phyloP scores from a whole-genome alignment of 2,888 invertebrate species.

The Pyrrhosoma nymphula region DNA sequence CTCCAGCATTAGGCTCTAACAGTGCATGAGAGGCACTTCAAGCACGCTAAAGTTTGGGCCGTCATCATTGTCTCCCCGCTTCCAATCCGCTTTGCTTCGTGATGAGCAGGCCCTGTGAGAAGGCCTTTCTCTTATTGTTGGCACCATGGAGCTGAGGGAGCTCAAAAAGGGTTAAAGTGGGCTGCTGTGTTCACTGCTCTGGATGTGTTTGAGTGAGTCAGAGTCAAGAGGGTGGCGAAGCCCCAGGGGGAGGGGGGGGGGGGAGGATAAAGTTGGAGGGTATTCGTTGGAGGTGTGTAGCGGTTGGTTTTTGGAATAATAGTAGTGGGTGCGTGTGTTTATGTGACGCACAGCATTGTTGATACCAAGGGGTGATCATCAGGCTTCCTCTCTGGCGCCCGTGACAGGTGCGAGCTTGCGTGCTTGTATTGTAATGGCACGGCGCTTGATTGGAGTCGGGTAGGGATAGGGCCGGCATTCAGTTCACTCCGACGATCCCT shows the following conservation, averaged over 20 bases:
- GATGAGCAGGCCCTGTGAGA: too few species aligned
- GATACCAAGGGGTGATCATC: background rate
- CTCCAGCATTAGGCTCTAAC: background rate
- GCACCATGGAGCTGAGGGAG: background rate
- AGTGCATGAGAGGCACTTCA: background rate
- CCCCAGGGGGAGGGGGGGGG: too few species aligned
- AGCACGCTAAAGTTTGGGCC: background rate
- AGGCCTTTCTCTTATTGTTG: background rate
- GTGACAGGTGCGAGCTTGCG: conserved; percentile 32
- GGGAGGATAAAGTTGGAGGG: background rate
- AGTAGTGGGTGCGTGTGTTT: background rate
- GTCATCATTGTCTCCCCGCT: background rate
- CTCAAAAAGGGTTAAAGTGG: background rate
- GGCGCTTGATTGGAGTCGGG: background rate
- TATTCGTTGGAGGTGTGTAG: background rate
- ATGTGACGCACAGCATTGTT: background rate
- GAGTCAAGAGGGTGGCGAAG: background rate
- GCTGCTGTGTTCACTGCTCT: background rate
- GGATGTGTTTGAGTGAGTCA: background rate
- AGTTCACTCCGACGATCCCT: background rate
- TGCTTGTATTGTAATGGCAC: background rate
- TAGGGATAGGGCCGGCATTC: background rate
- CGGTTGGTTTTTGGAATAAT: conserved; percentile 39
- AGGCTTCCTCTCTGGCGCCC: background rate
- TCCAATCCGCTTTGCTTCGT: background rate